phyloP scores from a whole-genome alignment of 1,140 invertebrate genomes.

The Hetaerina americana region DNA sequence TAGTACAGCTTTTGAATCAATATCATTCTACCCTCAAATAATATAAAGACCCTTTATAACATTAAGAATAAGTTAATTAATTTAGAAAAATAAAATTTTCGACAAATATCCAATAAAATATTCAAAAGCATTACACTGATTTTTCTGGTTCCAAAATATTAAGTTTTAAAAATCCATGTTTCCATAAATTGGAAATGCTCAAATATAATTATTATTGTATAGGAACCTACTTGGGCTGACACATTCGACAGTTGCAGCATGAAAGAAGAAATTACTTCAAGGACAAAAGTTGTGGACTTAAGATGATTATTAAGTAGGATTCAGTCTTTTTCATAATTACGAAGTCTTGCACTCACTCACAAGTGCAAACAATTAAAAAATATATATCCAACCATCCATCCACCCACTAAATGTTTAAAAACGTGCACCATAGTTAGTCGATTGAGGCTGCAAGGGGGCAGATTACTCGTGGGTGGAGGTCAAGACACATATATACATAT shows the following conservation, averaged over 20 bases:
- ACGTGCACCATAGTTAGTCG: background rate
- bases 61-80: slow-evolving; percentile 1
- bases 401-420: background rate
- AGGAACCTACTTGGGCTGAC: background rate
- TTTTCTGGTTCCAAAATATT: background rate
- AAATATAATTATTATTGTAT: background rate
- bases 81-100: background rate
- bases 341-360: background rate
- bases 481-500: background rate
- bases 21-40: background rate
- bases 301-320: background rate
- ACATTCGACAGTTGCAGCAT: background rate
- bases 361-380: background rate
- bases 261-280: background rate
- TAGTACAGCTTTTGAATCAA: background rate
- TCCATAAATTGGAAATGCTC: background rate
- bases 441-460: background rate
- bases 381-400: background rate
- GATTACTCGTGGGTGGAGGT: background rate
- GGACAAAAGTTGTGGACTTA: background rate
- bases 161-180: background rate
- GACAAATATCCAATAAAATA: background rate
- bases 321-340: background rate
- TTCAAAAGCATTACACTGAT: background rate
- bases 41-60: background rate